phyloP scores from a whole-genome alignment of 2,797 vertebrate genomes.

The Phataginus tricuspis region DNA sequence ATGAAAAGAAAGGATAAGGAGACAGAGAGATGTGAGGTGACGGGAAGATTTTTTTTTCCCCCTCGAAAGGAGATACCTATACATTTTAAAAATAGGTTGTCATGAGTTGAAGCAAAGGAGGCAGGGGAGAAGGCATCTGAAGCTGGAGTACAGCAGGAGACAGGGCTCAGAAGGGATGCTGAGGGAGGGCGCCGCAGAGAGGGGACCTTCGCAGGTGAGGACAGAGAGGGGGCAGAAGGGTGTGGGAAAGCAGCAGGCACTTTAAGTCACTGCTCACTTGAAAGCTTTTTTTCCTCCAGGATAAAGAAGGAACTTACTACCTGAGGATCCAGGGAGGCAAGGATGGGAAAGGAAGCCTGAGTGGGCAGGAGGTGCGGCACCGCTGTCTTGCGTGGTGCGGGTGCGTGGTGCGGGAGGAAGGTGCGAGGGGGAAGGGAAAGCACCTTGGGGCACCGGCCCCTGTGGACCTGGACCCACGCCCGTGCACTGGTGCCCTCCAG shows the following conservation, averaged over 20 bases:
- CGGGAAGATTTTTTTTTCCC: not conserved
- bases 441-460: no score
- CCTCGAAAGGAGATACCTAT: not conserved
- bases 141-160: rapidly evolving
- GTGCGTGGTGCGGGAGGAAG: rapidly evolving
- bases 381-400: rapidly evolving
- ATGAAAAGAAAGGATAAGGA: not conserved
- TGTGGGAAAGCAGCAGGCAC: not conserved
- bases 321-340: not conserved
- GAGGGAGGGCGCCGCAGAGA: not conserved
- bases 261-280: not conserved
- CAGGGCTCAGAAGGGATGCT: not conserved
- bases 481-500: no score
- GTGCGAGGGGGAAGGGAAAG: rapidly evolving
- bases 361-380: no score
- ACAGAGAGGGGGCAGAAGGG: no score
- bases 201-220: not conserved
- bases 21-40: not conserved
- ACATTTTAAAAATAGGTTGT: not conserved
- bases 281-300: rapidly evolving
- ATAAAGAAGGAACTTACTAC: no score
- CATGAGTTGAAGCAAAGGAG: not conserved
- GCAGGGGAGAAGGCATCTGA: not conserved
- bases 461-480: no score
- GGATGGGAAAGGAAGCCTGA: not conserved